Evolutionary conservation across 2,113 vertebrate genomes (phyloP).

Genomic region (Pithys albifrons): DNA sequence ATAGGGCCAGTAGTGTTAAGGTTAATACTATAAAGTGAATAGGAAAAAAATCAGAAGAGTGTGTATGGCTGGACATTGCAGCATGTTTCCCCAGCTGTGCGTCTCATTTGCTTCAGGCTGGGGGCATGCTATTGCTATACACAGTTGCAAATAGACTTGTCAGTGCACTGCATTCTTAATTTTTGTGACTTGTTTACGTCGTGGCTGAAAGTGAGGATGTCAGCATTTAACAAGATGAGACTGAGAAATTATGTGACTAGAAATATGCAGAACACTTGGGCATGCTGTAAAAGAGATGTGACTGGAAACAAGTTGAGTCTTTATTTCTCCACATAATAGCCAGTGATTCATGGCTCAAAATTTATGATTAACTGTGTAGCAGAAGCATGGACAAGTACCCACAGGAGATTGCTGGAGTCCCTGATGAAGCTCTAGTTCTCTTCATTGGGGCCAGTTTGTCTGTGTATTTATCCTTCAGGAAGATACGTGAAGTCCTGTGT

Average conservation of each 20-base stretch:
- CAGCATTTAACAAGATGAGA: constrained; percentile 43
- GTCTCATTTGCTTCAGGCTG: background rate
- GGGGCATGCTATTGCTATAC: background rate
- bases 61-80: background rate
- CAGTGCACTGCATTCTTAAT: background rate
- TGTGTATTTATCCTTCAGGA: background rate
- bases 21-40: background rate
- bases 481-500: background rate
- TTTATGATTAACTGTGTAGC: background rate
- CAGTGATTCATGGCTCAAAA: background rate
- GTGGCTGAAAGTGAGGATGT: constrained; percentile 1
- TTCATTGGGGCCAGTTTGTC: background rate
- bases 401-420: background rate
- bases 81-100: background rate
- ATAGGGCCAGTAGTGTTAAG: background rate
- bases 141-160: background rate
- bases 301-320: background rate
- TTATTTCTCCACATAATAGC: background rate
- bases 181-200: constrained; percentile 24
- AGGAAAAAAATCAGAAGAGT: background rate
- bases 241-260: background rate
- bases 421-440: background rate
- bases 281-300: background rate
- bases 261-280: constrained; percentile 17
- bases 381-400: background rate